These are phyloP conservation scores for Pampusana beccarii DNA, from an alignment of 2,113 vertebrate species.

Conservation along the genomic window DNA sequence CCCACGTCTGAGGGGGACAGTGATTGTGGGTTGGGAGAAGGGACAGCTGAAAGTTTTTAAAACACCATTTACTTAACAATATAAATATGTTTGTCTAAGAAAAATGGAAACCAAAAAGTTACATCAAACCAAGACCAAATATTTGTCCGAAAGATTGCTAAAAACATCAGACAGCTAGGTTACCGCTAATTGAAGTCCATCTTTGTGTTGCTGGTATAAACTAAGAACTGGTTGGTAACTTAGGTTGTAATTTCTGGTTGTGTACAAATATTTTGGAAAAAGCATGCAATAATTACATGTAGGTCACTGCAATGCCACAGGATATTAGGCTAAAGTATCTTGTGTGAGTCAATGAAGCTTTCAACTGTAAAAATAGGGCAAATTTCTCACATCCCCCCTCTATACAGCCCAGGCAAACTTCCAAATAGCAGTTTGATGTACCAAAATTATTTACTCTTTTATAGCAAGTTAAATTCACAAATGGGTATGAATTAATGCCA, in stretches of 20 bases:
- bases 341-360: conserved; percentile 73
- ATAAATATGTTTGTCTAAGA: conserved; percentile 44
- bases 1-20: background rate
- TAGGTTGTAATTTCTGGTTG: conserved; percentile 66
- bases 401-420: conserved; percentile 48
- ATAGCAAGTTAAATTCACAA: conserved; percentile 35
- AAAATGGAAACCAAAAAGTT: conserved; percentile 49
- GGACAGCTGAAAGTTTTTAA: background rate
- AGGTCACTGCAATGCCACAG: conserved; percentile 79
- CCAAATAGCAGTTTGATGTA: conserved; percentile 46
- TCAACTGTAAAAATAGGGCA: conserved; percentile 81
- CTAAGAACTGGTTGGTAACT: conserved; percentile 47
- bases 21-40: background rate
- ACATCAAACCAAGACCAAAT: conserved; percentile 21
- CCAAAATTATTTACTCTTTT: conserved; percentile 40
- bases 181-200: conserved; percentile 4
- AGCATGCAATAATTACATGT: conserved; percentile 76
- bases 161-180: conserved; percentile 26
- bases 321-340: conserved; percentile 73
- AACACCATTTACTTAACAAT: conserved; percentile 26
- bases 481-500: conserved; percentile 17
- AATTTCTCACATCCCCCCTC: conserved; percentile 72
- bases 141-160: conserved; percentile 15
- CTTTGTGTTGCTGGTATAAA: conserved; percentile 58
- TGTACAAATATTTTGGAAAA: conserved; percentile 71